Evolutionary conservation across 2,888 invertebrate genomes (phyloP).

Genomic region (Girardia tigrina): DNA sequence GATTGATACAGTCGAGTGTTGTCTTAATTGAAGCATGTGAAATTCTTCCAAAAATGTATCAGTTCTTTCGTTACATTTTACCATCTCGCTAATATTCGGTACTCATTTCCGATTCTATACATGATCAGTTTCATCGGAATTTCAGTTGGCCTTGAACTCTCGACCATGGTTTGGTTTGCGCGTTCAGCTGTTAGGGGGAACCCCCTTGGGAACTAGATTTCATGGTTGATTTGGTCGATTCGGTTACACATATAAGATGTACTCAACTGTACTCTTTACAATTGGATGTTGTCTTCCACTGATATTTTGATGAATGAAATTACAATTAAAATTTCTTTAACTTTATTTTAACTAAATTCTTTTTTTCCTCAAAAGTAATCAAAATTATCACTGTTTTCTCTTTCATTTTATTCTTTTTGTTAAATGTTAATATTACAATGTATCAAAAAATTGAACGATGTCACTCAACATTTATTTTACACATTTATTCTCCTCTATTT

Average conservation of each 20-base stretch:
- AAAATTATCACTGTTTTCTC: no score
- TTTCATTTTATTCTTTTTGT: no score
- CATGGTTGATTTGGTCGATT: conserved; percentile 12
- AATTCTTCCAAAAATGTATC: conserved; percentile 12
- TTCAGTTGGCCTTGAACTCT: conserved; percentile 9
- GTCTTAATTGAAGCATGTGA: conserved; percentile 7
- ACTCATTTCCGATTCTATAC: conserved; percentile 23
- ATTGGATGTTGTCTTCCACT: neutral
- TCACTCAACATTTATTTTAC: no score
- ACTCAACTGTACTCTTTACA: conserved; percentile 20
- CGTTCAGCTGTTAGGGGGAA: neutral
- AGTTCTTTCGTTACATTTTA: neutral
- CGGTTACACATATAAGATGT: conserved; percentile 23
- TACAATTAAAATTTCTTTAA: no score
- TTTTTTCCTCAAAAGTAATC: no score
- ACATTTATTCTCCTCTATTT: no score
- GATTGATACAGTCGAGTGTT: conserved; percentile 12
- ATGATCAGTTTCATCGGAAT: conserved; percentile 15
- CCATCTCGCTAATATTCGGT: conserved; percentile 20
- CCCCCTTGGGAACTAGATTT: conserved; percentile 12
- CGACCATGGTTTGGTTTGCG: neutral
- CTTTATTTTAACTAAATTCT: no score
- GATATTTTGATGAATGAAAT: no score
- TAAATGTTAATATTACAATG: no score
- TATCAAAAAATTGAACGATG: no score